Percentiles rank a stretch among this genome's conserved stretches.
These are phyloP conservation scores for Dinomys branickii DNA, from an alignment of 2,113 vertebrate genomes.

Conservation along the genomic window DNA sequence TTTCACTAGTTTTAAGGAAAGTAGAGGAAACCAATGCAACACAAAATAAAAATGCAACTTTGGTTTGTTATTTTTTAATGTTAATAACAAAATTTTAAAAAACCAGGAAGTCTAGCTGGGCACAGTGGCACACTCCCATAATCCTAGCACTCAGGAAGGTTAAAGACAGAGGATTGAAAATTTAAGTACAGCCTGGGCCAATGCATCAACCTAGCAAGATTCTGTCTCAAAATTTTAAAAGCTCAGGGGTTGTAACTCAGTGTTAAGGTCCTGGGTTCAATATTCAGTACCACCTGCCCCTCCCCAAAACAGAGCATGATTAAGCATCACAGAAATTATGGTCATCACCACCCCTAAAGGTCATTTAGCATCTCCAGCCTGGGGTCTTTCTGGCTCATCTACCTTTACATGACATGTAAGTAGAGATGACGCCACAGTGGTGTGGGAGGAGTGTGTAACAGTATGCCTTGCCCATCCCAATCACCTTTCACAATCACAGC, in stretches of 20 bases:
- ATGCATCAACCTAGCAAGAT: neutral
- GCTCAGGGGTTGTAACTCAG: neutral
- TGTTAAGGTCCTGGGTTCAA: neutral
- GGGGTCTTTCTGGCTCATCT: neutral
- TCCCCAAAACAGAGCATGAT: neutral
- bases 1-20: conserved; percentile 29
- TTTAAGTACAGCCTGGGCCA: neutral
- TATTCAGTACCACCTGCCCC: neutral
- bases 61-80: conserved; percentile 22
- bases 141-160: neutral
- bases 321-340: neutral
- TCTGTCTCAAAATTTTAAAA: neutral
- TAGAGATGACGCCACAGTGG: neutral
- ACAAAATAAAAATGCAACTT: conserved; percentile 25
- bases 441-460: neutral
- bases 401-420: neutral
- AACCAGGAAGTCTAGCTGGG: neutral
- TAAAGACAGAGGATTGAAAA: neutral
- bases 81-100: neutral
- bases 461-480: neutral
- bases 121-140: neutral
- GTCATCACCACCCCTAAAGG: neutral
- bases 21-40: neutral
- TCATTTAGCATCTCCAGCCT: neutral
- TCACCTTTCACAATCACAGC: neutral